A percentile compares a stretch with the other conserved stretches of the same genome.
These are phyloP conservation scores for Otolemur crassicaudatus DNA, from an alignment of 2,797 vertebrate genomes.

Conservation along the genomic window DNA sequence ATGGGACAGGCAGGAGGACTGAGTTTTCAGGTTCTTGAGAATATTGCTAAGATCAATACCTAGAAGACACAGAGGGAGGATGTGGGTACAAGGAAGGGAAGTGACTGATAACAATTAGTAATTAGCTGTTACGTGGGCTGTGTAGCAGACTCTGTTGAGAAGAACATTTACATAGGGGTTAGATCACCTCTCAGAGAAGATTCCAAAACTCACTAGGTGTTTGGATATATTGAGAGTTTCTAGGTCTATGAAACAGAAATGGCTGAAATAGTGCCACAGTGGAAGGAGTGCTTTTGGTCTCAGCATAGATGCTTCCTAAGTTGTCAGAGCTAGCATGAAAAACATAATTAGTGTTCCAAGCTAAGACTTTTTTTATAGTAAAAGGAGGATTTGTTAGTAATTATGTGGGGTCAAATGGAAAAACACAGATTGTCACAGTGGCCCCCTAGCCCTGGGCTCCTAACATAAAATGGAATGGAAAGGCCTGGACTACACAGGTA, in stretches of 20 bases:
- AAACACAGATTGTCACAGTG: neutral
- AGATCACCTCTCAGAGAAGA: neutral
- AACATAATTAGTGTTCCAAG: neutral
- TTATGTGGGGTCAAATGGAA: neutral
- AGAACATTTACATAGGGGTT: neutral
- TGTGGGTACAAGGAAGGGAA: neutral
- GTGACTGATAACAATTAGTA: neutral
- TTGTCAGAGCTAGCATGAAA: neutral
- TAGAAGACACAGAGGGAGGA: neutral
- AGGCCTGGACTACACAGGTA: neutral
- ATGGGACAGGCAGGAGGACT: neutral
- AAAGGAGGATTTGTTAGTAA: neutral
- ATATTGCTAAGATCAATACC: neutral
- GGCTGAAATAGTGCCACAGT: neutral
- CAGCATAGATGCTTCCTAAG: neutral
- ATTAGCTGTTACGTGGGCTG: neutral
- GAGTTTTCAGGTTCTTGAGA: slow-evolving; percentile 25
- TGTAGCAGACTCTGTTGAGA: neutral
- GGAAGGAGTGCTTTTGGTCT: neutral
- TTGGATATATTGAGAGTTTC: neutral
- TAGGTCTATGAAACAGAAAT: neutral
- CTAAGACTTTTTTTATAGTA: neutral
- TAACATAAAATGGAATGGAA: neutral
- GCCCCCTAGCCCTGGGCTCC: neutral
- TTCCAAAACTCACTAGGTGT: neutral